phyloP scores from a whole-genome alignment of 1,140 invertebrate species.

The Phymorhynchus buccinoides region DNA sequence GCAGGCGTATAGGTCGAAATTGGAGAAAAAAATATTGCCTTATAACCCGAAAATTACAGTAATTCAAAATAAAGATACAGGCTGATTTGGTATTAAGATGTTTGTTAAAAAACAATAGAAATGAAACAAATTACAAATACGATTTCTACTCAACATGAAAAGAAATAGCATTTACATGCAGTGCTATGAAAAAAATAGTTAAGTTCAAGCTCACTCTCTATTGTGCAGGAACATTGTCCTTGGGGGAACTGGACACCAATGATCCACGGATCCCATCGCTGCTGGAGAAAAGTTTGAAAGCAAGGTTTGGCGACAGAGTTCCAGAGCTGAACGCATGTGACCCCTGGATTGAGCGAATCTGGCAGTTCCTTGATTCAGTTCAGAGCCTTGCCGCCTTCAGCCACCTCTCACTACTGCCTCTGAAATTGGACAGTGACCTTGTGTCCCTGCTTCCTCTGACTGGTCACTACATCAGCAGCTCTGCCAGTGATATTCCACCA shows the following conservation, averaged over 20 bases:
- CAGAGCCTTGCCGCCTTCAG: neutral
- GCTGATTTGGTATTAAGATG: too few species aligned
- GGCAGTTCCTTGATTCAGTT: neutral
- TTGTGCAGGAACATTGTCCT: slow-evolving; percentile 9
- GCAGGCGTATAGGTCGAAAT: too few species aligned
- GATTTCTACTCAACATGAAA: too few species aligned
- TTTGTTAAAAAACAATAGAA: too few species aligned
- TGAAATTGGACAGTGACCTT: neutral
- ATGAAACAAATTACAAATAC: too few species aligned
- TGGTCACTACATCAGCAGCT: slow-evolving; percentile 10
- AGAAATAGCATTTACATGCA: too few species aligned
- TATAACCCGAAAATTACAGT: too few species aligned
- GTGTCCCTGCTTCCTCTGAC: slow-evolving; percentile 23
- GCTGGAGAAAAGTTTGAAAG: neutral
- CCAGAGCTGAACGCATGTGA: neutral
- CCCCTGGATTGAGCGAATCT: slow-evolving; percentile 34
- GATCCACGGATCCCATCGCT: neutral
- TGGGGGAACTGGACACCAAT: neutral
- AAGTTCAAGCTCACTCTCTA: neutral
- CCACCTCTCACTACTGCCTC: slow-evolving; percentile 27
- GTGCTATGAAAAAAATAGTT: too few species aligned
- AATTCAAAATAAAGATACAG: too few species aligned
- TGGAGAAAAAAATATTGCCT: too few species aligned
- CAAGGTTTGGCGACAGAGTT: neutral
- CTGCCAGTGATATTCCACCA: neutral